Conservation (phyloP, 30 jellyfish, hydroid and myxozoan genomes). For the Mastigias papua region DNA sequence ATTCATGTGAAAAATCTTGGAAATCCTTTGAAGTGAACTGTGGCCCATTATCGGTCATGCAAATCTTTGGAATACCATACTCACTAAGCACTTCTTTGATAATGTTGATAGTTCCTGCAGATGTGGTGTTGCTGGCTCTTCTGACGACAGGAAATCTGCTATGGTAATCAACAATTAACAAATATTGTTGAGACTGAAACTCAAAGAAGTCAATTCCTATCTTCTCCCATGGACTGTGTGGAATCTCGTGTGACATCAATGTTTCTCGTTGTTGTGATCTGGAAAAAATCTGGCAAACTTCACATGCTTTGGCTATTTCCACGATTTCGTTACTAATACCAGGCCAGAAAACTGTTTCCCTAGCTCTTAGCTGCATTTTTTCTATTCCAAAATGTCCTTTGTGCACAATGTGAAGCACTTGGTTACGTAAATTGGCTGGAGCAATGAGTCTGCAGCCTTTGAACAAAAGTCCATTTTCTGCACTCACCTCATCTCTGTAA, state of each 20-base stretch:
- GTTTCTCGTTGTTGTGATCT: conserved; percentile 47
- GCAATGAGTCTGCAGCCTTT: conserved; percentile 22
- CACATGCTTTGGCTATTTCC: conserved; percentile 31
- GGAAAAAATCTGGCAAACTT: conserved; percentile 14
- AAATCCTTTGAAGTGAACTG: conserved; percentile 35
- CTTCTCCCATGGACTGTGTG: conserved; percentile 58
- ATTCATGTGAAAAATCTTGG: conserved; percentile 27
- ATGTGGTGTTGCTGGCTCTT: conserved; percentile 18
- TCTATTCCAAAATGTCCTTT: conserved; percentile 35
- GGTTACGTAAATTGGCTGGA: conserved; percentile 25
- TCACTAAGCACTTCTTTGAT: conserved; percentile 25
- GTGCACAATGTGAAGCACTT: conserved; percentile 40
- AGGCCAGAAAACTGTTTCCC: conserved; percentile 63
- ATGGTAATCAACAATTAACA: conserved; percentile 48
- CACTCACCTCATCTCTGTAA: conserved; percentile 31
- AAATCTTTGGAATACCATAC: conserved; percentile 62
- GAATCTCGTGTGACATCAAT: conserved; percentile 60
- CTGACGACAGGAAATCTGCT: conserved; percentile 41
- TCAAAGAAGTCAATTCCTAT: conserved; percentile 59
- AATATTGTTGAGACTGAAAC: conserved; percentile 18
- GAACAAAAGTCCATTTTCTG: conserved; percentile 17
- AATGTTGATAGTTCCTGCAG: conserved; percentile 28
- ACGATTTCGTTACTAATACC: conserved; percentile 34
- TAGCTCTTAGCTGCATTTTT: conserved; percentile 30
- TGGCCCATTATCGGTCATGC: conserved; percentile 66